Percentiles rank a stretch among this genome's conserved stretches.
phyloP scores from a whole-genome alignment of 2,113 vertebrate species.

The Carettochelys insculpta region DNA sequence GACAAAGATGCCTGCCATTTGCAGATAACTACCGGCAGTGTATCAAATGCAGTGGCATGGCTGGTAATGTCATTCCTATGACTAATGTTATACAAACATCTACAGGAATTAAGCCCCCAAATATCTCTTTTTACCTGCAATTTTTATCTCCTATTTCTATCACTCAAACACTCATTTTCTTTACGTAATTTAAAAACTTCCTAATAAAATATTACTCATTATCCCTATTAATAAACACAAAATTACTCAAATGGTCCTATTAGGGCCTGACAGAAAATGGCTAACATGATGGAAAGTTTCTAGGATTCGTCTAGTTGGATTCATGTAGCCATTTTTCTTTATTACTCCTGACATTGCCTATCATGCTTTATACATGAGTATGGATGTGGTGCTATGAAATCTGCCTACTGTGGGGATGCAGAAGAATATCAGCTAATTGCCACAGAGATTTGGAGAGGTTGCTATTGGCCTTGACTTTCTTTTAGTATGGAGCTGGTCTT shows the following conservation, averaged over 20 bases:
- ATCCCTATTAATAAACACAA: constrained; percentile 71
- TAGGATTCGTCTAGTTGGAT: constrained; percentile 51
- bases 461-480: neutral
- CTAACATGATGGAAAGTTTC: constrained; percentile 67
- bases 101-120: constrained; percentile 59
- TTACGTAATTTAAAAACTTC: constrained; percentile 65
- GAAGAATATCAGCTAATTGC: constrained; percentile 26
- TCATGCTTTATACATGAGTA: neutral
- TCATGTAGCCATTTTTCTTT: constrained; percentile 58
- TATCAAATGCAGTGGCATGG: constrained; percentile 51
- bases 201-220: constrained; percentile 63
- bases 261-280: constrained; percentile 65
- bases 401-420: constrained; percentile 4
- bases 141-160: constrained; percentile 57
- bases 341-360: constrained; percentile 48
- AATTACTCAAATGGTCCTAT: constrained; percentile 71
- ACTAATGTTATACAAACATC: constrained; percentile 59
- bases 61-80: constrained; percentile 53
- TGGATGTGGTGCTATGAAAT: neutral
- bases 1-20: constrained; percentile 67
- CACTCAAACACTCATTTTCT: constrained; percentile 46
- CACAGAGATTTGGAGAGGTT: neutral
- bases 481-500: neutral
- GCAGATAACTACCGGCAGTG: constrained; percentile 53
- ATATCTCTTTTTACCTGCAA: constrained; percentile 54